Evolutionary conservation across 2,113 vertebrate genomes (phyloP).

Genomic region (Pluvialis apricaria): DNA sequence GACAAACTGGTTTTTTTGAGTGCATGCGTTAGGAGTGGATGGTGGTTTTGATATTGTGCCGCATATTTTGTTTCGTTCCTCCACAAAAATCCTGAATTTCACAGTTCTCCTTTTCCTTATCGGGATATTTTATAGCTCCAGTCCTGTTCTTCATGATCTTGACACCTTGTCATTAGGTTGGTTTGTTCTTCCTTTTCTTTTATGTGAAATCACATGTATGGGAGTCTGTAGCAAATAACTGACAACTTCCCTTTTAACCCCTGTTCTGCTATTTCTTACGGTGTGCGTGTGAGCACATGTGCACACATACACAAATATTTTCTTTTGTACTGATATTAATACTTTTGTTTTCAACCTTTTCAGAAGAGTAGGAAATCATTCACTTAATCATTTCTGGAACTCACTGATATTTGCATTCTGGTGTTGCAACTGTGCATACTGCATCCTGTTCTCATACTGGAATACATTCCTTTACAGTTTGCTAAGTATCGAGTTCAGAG

Average conservation of each 20-base stretch:
- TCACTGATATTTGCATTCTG: not conserved
- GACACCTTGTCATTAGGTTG: not conserved
- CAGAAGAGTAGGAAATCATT: not conserved
- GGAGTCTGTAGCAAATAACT: not conserved
- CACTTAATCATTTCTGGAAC: not conserved
- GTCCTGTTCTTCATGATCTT: not conserved
- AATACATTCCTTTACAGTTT: not conserved
- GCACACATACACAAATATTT: not conserved
- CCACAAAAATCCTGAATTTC: not conserved
- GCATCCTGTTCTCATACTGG: not conserved
- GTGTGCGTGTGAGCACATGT: fast-evolving
- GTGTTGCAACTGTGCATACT: not conserved
- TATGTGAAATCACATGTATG: not conserved
- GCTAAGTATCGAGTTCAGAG: not conserved
- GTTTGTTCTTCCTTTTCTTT: not conserved
- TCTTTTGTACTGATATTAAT: not conserved
- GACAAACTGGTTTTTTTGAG: not conserved
- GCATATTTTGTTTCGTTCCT: not conserved
- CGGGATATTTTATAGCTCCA: not conserved
- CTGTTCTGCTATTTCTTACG: not conserved
- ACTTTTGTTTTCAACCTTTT: not conserved
- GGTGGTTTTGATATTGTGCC: not conserved
- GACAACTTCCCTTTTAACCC: not conserved
- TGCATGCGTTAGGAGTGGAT: not conserved
- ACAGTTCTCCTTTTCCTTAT: not conserved